Evolutionary conservation across 2,797 vertebrate species (phyloP), one percentile per base, ranked within the genome.

Genomic region (Sebastes jordani): DNA sequence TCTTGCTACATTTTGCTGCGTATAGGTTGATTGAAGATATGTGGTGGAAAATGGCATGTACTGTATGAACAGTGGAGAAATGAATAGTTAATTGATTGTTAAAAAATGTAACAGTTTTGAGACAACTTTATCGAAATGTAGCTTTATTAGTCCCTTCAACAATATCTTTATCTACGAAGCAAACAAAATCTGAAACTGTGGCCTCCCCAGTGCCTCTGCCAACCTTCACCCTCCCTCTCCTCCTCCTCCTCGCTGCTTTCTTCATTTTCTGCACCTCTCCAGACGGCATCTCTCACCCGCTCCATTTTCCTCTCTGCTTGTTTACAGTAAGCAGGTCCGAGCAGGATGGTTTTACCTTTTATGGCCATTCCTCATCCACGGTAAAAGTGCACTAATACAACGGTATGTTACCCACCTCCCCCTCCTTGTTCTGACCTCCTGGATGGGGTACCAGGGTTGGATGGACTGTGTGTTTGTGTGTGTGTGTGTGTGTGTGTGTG

Each of bases 291-390:
- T 89, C 92, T 90, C 85, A 90, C 86, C 89, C 86, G 52, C 89
- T 90, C 86, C 87, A 88, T 86, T 90, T 90, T 89, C 84, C 90
- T 92, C 86, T 67, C 88, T 80, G 76, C 86, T 96, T 96, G 97
- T 97, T 97, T 95, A 96, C 96, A 97, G 96, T 96, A 97, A 96
- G 95, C 96, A 96, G 95, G 95, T 96, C 95, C 55, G 69, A 84
- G 87, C 79, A 78, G 89, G 89, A 92, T 91, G 90, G 85, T 95
- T 96, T 95, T 92, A 94, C 96, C 97, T 97, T 98, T 97, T 96
- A 97, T 96, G 96, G 97, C 91, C 88, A 91, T 94, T 96, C 96
- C 96, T 97, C 95, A 96, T 97, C 96, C 96, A 95, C 89, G 95
- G 94, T 95, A 93, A 95, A 96, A 95, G 95, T 94, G 93, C 94